These are phyloP conservation scores for Trematocara stigmaticum DNA, from an alignment of 2,113 vertebrate genomes.

Conservation along the genomic window DNA sequence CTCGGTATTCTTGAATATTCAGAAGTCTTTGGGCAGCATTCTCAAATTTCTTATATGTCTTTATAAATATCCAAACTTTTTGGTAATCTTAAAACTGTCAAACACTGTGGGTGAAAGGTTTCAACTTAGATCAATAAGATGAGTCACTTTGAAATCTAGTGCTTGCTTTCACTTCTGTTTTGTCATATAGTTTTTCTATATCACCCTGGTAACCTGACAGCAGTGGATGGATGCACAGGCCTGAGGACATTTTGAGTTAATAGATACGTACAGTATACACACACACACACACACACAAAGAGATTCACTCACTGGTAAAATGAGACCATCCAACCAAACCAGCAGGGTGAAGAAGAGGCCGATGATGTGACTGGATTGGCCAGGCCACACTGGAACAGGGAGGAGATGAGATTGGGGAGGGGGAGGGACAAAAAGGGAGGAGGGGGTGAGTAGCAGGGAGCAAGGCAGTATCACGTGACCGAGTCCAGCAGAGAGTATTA, in stretches of 20 bases:
- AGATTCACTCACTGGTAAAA: conserved; percentile 63
- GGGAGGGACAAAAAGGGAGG: neutral
- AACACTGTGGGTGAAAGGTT: neutral
- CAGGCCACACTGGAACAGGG: neutral
- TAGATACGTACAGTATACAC: neutral
- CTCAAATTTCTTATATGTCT: neutral
- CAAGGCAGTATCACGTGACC: conserved; percentile 63
- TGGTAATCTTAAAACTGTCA: neutral
- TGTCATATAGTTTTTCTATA: neutral
- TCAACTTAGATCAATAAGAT: neutral
- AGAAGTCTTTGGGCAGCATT: neutral
- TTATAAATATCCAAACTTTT: neutral
- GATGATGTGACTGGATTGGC: conserved; percentile 51
- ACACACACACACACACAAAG: neutral
- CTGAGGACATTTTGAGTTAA: neutral
- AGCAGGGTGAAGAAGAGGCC: conserved; percentile 40
- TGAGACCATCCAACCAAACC: conserved; percentile 60
- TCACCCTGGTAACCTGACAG: neutral
- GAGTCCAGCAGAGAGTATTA: conserved; percentile 74
- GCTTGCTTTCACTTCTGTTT: neutral
- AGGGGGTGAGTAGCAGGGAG: neutral
- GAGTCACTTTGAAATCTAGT: neutral
- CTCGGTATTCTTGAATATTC: neutral
- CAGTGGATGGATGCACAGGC: neutral
- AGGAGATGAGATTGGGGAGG: neutral